Percentiles rank a stretch among this genome's conserved stretches.
Evolutionary conservation across 2,797 vertebrate species (phyloP).

Genomic region (Cuculus canorus): DNA sequence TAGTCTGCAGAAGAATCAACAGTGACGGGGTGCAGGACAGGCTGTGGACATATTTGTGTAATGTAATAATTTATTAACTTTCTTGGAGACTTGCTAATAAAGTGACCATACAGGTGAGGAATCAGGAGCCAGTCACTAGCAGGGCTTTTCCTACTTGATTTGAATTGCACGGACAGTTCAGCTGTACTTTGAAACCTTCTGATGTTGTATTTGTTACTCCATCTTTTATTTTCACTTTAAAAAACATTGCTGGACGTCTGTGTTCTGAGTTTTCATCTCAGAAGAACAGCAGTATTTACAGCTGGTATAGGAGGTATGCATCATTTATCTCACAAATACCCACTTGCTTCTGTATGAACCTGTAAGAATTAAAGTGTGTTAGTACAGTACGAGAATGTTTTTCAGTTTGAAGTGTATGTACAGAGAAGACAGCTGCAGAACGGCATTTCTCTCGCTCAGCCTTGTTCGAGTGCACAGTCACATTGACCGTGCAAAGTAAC

Average conservation of each 20-base stretch:
- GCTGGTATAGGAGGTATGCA: background rate
- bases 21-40: background rate
- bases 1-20: background rate
- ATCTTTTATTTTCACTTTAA: background rate
- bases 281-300: background rate
- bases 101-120: rapidly evolving
- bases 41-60: background rate
- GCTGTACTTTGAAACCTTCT: background rate
- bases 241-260: background rate
- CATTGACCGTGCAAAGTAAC: no score
- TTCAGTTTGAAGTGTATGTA: no score
- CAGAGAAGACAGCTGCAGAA: no score
- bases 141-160: background rate
- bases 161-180: rapidly evolving
- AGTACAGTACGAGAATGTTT: no score
- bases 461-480: no score
- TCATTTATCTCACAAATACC: background rate
- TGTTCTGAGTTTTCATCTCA: background rate
- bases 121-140: rapidly evolving
- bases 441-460: no score
- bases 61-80: background rate
- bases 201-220: background rate
- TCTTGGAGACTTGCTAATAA: background rate
- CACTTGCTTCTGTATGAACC: background rate
- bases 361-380: no score